phyloP scores from a whole-genome alignment of 1,140 invertebrate species.

The Aricia agestis region DNA sequence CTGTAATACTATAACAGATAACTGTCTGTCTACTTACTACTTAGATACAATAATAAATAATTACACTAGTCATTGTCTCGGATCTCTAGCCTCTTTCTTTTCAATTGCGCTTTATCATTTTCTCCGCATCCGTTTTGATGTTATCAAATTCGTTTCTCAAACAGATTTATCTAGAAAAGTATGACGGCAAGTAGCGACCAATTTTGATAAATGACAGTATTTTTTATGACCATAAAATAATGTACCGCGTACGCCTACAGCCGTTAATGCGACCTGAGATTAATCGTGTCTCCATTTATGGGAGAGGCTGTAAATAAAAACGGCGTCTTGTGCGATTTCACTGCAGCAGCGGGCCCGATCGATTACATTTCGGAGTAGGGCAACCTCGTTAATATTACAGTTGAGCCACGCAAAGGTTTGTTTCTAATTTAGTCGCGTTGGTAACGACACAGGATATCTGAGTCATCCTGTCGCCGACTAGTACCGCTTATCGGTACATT shows the following conservation, averaged over 20 bases:
- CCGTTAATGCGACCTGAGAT: not conserved
- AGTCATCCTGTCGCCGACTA: slow-evolving; percentile 32
- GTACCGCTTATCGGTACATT: slow-evolving; percentile 15
- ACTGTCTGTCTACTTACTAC: too few relatives aligned
- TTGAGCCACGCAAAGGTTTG: slow-evolving; percentile 29
- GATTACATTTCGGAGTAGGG: slow-evolving; percentile 30
- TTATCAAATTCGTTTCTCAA: slow-evolving; percentile 1
- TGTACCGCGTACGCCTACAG: slow-evolving; percentile 7
- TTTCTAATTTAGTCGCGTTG: slow-evolving; percentile 37
- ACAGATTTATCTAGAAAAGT: slow-evolving; percentile 8
- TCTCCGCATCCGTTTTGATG: not conserved
- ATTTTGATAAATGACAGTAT: not conserved
- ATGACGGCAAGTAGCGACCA: not conserved
- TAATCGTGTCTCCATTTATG: slow-evolving; percentile 1
- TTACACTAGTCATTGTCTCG: not conserved
- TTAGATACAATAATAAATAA: not conserved
- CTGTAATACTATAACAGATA: not conserved
- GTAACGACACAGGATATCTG: slow-evolving; percentile 32
- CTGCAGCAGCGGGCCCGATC: slow-evolving; percentile 27
- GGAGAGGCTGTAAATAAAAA: not conserved
- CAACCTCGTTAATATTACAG: slow-evolving; percentile 41
- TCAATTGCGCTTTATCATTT: not conserved
- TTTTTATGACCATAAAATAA: not conserved
- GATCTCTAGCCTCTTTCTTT: not conserved
- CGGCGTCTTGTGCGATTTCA: slow-evolving; percentile 4